These are phyloP conservation scores for Nothoprocta perdicaria DNA, from an alignment of 2,113 vertebrate genomes.

Conservation along the genomic window DNA sequence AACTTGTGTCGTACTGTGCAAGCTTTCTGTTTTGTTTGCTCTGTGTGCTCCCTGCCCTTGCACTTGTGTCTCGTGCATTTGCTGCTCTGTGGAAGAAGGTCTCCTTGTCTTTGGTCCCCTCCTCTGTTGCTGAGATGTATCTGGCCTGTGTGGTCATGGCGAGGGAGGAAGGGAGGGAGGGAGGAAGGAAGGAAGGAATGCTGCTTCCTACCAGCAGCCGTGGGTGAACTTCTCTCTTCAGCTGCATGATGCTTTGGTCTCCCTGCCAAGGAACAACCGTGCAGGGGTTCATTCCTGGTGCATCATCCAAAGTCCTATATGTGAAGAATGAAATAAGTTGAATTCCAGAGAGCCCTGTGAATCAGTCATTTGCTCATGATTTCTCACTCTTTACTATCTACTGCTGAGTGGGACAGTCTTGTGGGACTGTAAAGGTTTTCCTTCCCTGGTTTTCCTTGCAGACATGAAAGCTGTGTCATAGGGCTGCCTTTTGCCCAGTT, in stretches of 20 bases:
- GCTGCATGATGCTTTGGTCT: background rate
- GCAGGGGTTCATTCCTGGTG: background rate
- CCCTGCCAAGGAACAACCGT: too few relatives aligned
- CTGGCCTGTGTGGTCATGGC: background rate
- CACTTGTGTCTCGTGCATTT: background rate
- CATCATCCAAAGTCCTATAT: background rate
- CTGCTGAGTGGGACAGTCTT: background rate
- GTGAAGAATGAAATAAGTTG: background rate
- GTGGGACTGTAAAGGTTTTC: background rate
- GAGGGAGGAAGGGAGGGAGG: too few relatives aligned
- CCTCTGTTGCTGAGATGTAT: background rate
- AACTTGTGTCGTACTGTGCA: background rate
- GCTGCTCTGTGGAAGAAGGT: background rate
- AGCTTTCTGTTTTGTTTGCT: background rate
- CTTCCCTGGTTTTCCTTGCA: background rate
- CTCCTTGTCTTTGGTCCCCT: background rate
- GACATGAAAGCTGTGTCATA: background rate
- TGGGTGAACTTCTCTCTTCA: background rate
- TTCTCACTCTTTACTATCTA: background rate
- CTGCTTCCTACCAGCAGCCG: background rate
- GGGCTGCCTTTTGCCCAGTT: background rate
- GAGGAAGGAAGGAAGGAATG: background rate
- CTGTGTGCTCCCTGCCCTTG: background rate
- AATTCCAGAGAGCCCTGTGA: fast-evolving
- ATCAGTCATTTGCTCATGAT: background rate